Evolutionary conservation across 2,888 invertebrate genomes (phyloP), one percentile per base, ranked within the genome.

Genomic region (Rhodophaea formosa): DNA sequence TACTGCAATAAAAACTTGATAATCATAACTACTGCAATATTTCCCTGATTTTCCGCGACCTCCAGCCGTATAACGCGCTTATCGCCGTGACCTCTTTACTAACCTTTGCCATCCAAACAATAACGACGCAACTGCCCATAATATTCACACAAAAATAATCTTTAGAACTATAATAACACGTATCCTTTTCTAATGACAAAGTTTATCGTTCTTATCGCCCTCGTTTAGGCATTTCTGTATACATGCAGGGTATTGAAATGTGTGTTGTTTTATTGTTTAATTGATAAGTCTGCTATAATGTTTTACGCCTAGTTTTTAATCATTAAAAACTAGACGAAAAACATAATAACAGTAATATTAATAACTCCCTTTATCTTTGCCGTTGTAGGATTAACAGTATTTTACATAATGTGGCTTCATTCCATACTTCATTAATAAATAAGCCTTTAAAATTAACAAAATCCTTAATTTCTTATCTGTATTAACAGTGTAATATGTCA

Each of bases 81-180:
- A 89, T 89, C 89, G 84, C 70, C 23, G 71, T 84, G 88, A 89
- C 89, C 89, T 79, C 85, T 82, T 88, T 89, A 76, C 81, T 68
- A 79, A 80, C 79, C 78, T 78, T 61, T 69, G 61, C 58, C 57
- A 53, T 56, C 43, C 61, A 59, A 62, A 62, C 57, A 62, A 62
- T 59, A 85, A 80, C 61, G 74, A 61, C 74, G 30, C 75, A 84
- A 71, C 59, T 35, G 57, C 53, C 23, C 39, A 16, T 42, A 12
- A 15, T 1, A 15, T 46, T 39, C 53, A 62, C 10, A 56, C 56
- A 17, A 76, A 74, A 75, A 62, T 60, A 39, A 51, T 63, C 71
- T 72, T 30, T 56, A 53, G 10, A 1, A 14, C 10, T 10, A n/a
- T 8, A n/a, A 2, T 35, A 17, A 42, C 16, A 14, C 23, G 42